These are phyloP conservation scores for Andricus grossulariae DNA, from an alignment of 1,140 invertebrate species.

Conservation along the genomic window DNA sequence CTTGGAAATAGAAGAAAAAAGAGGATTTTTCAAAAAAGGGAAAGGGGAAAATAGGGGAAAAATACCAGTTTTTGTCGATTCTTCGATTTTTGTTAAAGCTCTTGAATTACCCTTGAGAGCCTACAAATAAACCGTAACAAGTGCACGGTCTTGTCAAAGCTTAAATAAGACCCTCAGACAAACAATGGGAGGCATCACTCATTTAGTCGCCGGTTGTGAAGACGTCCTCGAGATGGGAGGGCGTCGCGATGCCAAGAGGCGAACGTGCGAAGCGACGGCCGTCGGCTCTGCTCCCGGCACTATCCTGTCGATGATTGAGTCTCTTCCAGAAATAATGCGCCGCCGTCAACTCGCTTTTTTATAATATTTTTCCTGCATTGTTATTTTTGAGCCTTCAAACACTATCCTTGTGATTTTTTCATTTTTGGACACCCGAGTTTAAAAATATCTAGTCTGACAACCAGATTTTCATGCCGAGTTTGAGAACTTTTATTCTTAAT, in stretches of 20 bases:
- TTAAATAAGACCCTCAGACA: slow-evolving; percentile 49
- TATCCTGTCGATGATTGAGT: slow-evolving; percentile 68
- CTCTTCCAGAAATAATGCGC: slow-evolving; percentile 61
- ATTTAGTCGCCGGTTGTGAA: slow-evolving; percentile 44
- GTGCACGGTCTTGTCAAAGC: slow-evolving; percentile 27
- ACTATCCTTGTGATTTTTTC: slow-evolving; percentile 45
- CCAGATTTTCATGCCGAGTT: neutral
- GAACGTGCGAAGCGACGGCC: slow-evolving; percentile 69
- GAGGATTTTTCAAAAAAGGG: no score
- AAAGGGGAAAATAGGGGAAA: no score
- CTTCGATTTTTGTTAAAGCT: no score
- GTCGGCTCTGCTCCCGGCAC: slow-evolving; percentile 59
- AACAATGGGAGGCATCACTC: slow-evolving; percentile 58
- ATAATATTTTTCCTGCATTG: slow-evolving; percentile 41
- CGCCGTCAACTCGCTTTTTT: slow-evolving; percentile 47
- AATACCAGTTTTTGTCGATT: no score
- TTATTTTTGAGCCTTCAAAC: slow-evolving; percentile 53
- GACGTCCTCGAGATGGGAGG: slow-evolving; percentile 44
- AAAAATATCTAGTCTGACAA: neutral
- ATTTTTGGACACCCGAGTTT: slow-evolving; percentile 20
- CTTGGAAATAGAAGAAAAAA: no score
- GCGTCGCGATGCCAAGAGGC: slow-evolving; percentile 48
- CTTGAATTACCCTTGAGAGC: no score
- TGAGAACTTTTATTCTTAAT: no score
- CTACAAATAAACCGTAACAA: slow-evolving; percentile 20